Evolutionary conservation across 2,888 invertebrate genomes (phyloP).

Genomic region (Cistogaster globosa): DNA sequence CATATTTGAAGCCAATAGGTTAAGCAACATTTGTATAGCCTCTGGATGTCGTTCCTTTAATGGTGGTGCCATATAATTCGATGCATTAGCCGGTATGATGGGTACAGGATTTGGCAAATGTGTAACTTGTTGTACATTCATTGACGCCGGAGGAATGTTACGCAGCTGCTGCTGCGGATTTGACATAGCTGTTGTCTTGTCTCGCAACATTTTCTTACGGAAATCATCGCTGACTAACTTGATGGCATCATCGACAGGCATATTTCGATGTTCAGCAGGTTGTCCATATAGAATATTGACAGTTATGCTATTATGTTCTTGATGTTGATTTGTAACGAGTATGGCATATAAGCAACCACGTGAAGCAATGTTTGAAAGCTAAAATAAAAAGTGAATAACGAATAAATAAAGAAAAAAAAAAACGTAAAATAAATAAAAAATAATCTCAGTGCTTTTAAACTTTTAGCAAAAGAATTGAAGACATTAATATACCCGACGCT

Average conservation of each 20-base stretch:
- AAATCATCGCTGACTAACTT: conserved; percentile 90
- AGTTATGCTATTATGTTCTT: conserved; percentile 93
- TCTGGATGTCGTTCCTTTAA: conserved; percentile 85
- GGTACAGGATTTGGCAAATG: conserved; percentile 73
- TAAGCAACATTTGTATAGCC: conserved; percentile 88
- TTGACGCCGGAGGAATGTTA: neutral
- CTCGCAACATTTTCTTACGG: conserved; percentile 85
- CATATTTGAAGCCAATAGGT: conserved; percentile 92
- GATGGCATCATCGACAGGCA: conserved; percentile 96
- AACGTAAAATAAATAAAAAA: no score
- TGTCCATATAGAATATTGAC: conserved; percentile 95
- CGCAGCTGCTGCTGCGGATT: conserved; percentile 32
- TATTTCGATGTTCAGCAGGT: conserved; percentile 96
- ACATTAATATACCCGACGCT: no score
- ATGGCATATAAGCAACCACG: conserved; percentile 95
- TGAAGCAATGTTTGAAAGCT: conserved; percentile 90
- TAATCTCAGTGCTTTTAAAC: no score
- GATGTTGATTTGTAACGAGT: conserved; percentile 92
- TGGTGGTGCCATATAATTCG: conserved; percentile 84
- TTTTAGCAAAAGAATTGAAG: no score
- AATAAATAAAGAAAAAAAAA: neutral
- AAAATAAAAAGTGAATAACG: neutral
- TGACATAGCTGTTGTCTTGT: conserved; percentile 82
- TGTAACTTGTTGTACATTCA: conserved; percentile 16
- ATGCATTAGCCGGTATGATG: conserved; percentile 77